Evolutionary conservation across 2,797 vertebrate species (phyloP), one percentile per base, ranked within the genome.

Genomic region (Acanthornis magna): DNA sequence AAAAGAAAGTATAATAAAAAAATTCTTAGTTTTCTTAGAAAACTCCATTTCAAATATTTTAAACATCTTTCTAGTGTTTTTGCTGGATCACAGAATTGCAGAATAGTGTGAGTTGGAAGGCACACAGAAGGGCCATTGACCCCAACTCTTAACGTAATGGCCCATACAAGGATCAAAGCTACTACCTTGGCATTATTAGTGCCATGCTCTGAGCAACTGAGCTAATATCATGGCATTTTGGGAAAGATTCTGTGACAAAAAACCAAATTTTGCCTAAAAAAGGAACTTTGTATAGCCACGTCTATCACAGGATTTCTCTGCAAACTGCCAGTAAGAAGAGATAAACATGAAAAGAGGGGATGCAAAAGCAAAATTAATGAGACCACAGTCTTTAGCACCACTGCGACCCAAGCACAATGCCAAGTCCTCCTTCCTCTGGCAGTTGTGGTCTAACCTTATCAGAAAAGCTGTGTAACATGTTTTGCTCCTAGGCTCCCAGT

Each of bases 381-480:
- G 4, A 32, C 2, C 27, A 55, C 2, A 0, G 16, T 32, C 48
- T 11, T 63, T 26, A 30, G 8, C 11, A 42, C 13, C 18, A 29
- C 53, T 29, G 7, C 0, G 0, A 70, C 8, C 3, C 4, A 25
- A 26, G 21, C 1, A 5, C 5, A 7, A 57, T 58, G 16, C 15
- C 29, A 67, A 73, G 48, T 11, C 23, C 66, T 71, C 34, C n/a
- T 76, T 91, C 18, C 30, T 42, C n/a, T 60, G 42, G 30, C 26
- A 57, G 22, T 20, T 10, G 21, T 0, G 4, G 40, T 20, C 50
- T 61, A 72, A 29, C 8, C 10, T 65, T n/a, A 55, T 5, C 25
- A 54, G 55, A 70, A 57, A 40, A 72, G 9, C n/a, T 66, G 22
- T 1, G 1, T 10, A 74, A 74, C 1, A 4, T 15, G 5, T 40